These are phyloP conservation scores for Salvelinus namaycush DNA, from an alignment of 2,113 vertebrate species.

Conservation along the genomic window DNA sequence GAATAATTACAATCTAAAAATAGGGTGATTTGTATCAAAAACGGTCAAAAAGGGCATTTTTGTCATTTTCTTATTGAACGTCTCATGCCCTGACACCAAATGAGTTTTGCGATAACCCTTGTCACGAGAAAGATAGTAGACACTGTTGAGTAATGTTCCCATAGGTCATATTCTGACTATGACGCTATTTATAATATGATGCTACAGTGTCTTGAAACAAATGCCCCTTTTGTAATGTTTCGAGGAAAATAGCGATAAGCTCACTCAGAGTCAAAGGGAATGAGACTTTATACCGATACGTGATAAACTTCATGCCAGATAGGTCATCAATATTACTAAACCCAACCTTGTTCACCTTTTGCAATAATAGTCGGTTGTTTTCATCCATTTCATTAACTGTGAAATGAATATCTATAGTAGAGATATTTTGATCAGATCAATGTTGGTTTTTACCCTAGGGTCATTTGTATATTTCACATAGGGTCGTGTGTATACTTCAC, in stretches of 20 bases:
- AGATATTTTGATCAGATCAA: too few species aligned
- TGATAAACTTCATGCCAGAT: background rate
- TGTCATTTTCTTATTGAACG: background rate
- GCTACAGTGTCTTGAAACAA: background rate
- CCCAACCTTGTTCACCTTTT: background rate
- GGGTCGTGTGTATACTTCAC: too few species aligned
- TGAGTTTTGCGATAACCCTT: constrained; percentile 1
- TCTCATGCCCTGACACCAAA: constrained; percentile 15
- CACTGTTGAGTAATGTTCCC: background rate
- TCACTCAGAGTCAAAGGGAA: background rate
- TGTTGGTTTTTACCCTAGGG: too few species aligned
- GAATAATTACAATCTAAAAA: background rate
- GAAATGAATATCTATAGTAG: too few species aligned
- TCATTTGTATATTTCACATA: too few species aligned
- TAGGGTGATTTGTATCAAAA: background rate
- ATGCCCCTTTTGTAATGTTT: background rate
- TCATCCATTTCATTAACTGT: too few species aligned
- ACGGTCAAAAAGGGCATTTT: background rate
- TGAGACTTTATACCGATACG: background rate
- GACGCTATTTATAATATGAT: background rate
- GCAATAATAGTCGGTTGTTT: too few species aligned
- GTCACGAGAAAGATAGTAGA: background rate
- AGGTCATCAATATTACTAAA: background rate
- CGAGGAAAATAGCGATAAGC: too few species aligned
- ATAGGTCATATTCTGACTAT: constrained; percentile 1